Base-by-base conservation (phyloP, 2,888 invertebrate genomes). In the Dioctria rufipes region DNA sequence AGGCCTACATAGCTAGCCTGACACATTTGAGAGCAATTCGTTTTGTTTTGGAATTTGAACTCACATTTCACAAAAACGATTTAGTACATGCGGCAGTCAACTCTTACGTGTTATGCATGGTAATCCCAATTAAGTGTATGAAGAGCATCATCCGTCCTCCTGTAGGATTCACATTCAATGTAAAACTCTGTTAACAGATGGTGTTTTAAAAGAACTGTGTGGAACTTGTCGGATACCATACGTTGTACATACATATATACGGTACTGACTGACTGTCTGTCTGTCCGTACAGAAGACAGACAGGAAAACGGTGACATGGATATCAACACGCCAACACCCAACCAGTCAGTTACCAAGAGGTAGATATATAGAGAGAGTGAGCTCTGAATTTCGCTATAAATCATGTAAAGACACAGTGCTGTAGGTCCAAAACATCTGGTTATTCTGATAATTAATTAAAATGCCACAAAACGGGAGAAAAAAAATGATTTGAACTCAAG, bases 291-390 rank as follows among this genome's bases (percentile, higher is more conserved):
- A 11, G 39, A 63, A 40, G 3, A 63, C 63, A 63, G 63, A 75
- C 73, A 75, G 73, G 73, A 75, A 75, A 60, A 42, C 73, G 58
- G 73, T 75, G 73, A 75, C 73, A 75, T 60, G 73, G 73, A 43
- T 75, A 75, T 75, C 73, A 75, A 75, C 63, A 63, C 73, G 60
- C 58, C 73, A 49, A 60, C 60, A 3, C 43, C 25, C 8, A 9
- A 43, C 43, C 13, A 13, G 25, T 25, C 25, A 25, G 25, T 25
- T 25, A 25, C 25, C 25, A 25, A 25, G 25, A 25, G 25, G 25
- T 25, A 25, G 25, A 25, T 25, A 25, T 25, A 25, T 25, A 25
- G 25, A 25, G 25, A 25, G 54, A 54, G 73, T 40, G 58, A 49
- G 42, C 39, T 75, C 73, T 60, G 73, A 60, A 42, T 60, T 75